Conservation (phyloP, 2,888 invertebrate species). For the Pilophorus perplexus region DNA sequence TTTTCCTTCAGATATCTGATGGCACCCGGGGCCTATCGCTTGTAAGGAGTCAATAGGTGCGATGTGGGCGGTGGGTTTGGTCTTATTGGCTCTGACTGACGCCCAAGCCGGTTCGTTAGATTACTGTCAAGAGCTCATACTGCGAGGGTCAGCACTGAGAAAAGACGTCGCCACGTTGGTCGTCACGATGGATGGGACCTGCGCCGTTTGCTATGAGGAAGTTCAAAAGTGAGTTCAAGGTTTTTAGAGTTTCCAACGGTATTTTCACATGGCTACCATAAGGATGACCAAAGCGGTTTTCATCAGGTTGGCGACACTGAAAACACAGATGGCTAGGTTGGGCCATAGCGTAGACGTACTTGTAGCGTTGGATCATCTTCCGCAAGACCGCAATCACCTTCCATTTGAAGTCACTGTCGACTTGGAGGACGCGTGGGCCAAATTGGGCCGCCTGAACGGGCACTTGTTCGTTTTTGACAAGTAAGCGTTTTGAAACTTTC, state of each 20-base stretch:
- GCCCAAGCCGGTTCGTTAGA: too few species aligned
- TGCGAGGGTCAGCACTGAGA: not conserved
- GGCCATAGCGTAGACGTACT: slow-evolving; percentile 35
- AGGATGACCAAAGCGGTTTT: not conserved
- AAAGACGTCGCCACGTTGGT: slow-evolving; percentile 33
- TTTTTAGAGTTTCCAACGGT: not conserved
- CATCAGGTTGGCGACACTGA: slow-evolving; percentile 1
- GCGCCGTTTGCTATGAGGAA: slow-evolving; percentile 25
- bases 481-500: too few species aligned
- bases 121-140: not conserved
- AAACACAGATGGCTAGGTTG: slow-evolving; percentile 6
- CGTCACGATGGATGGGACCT: slow-evolving; percentile 39
- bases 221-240: slow-evolving; percentile 2
- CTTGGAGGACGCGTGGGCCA: slow-evolving; percentile 26
- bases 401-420: slow-evolving; percentile 24
- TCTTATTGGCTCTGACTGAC: too few species aligned
- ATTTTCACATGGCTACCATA: not conserved
- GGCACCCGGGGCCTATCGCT: too few species aligned
- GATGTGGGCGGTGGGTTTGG: too few species aligned
- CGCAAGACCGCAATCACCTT: not conserved
- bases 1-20: too few species aligned
- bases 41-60: too few species aligned
- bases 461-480: slow-evolving; percentile 43
- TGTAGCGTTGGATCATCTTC: slow-evolving; percentile 8
- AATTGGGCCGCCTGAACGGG: slow-evolving; percentile 34